Percentiles rank a stretch among this genome's conserved stretches.
phyloP scores from a whole-genome alignment of 1,140 invertebrate genomes.

The Cherax quadricarinatus region DNA sequence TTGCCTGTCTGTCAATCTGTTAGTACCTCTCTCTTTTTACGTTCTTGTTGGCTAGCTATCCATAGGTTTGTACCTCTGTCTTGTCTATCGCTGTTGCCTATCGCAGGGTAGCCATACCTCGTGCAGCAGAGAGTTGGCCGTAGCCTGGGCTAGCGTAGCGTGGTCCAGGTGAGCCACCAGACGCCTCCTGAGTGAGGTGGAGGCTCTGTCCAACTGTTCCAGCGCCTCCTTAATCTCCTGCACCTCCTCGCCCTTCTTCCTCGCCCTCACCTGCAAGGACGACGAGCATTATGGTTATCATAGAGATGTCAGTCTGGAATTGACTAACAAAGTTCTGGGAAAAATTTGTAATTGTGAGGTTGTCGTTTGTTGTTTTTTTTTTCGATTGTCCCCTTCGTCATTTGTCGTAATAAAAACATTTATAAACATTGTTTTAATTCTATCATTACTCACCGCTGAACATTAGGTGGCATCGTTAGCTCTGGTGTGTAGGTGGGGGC shows the following conservation, averaged over 20 bases:
- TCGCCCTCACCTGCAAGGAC: slow-evolving; percentile 2
- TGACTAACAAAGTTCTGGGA: too few relatives aligned
- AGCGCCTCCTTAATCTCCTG: neutral
- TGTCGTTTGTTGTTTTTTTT: too few relatives aligned
- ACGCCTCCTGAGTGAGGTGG: neutral
- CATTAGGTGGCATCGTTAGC: too few relatives aligned
- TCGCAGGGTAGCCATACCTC: neutral
- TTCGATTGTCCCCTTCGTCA: too few relatives aligned
- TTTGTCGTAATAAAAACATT: too few relatives aligned
- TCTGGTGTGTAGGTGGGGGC: too few relatives aligned
- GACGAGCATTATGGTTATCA: neutral
- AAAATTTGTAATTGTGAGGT: too few relatives aligned
- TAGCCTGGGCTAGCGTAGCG: slow-evolving; percentile 19
- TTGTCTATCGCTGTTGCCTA: neutral
- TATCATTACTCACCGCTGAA: too few relatives aligned
- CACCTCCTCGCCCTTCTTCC: slow-evolving; percentile 18
- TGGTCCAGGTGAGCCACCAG: slow-evolving; percentile 30
- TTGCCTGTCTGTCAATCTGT: neutral
- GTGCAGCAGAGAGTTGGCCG: slow-evolving; percentile 15
- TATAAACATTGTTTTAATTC: too few relatives aligned
- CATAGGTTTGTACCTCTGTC: neutral
- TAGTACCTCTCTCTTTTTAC: neutral
- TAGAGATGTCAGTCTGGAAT: too few relatives aligned
- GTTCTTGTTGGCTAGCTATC: too few relatives aligned
- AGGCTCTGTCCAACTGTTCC: slow-evolving; percentile 22